Percentiles rank a stretch among this genome's conserved stretches.
phyloP scores from a whole-genome alignment of 2,888 invertebrate species.

The Bimastos eiseni region DNA sequence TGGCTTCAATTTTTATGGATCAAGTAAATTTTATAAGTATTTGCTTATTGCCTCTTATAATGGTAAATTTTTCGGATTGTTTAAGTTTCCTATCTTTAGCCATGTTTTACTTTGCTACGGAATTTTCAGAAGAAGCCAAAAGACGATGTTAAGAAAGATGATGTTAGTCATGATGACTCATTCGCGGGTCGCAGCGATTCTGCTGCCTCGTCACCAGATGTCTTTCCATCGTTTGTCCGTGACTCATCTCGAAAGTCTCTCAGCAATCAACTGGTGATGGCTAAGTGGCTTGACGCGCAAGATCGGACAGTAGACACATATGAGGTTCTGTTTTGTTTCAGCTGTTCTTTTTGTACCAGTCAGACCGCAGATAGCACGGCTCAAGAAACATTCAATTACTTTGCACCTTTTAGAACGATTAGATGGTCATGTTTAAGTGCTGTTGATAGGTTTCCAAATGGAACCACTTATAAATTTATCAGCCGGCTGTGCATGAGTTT shows the following conservation, averaged over 20 bases:
- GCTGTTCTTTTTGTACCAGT: not conserved
- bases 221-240: constrained; percentile 18
- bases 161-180: not conserved
- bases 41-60: not conserved
- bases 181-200: not conserved
- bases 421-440: not conserved
- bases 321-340: constrained; percentile 17
- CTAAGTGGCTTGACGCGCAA: constrained; percentile 31
- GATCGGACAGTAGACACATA: not conserved
- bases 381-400: not conserved
- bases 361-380: not conserved
- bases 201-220: not conserved
- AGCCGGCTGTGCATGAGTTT: not conserved
- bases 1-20: not conserved
- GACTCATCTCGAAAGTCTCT: constrained; percentile 29
- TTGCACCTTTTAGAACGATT: not conserved
- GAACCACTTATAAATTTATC: not conserved
- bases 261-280: constrained; percentile 15
- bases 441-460: not conserved
- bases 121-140: constrained; percentile 20
- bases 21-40: not conserved
- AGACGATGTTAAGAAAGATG: not conserved
- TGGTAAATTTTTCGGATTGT: not conserved
- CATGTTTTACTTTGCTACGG: not conserved
- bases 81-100: not conserved